A percentile compares a stretch with the other conserved stretches of the same genome.
Conservation (phyloP, 2,888 invertebrate genomes). For the Cosmorhoe ocellata region DNA sequence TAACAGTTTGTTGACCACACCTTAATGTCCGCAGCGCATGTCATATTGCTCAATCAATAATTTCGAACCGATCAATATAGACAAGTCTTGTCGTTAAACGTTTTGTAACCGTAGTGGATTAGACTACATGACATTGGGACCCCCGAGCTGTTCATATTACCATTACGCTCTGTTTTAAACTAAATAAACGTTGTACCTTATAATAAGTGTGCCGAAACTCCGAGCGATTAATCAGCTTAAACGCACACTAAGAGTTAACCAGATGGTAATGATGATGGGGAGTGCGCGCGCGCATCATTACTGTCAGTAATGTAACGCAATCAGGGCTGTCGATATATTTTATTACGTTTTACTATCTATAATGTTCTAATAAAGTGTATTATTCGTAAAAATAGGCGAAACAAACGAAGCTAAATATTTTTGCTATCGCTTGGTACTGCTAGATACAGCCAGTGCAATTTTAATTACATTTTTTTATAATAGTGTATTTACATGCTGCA, state of each 20-base stretch:
- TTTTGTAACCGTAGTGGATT: constrained; percentile 65
- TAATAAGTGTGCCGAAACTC: constrained; percentile 23
- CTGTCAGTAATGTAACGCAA: constrained; percentile 24
- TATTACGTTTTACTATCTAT: not conserved
- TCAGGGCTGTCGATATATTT: constrained; percentile 39
- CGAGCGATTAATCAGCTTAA: constrained; percentile 41
- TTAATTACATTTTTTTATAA: no score
- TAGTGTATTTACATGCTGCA: no score
- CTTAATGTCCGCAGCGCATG: constrained; percentile 57
- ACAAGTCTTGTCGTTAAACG: constrained; percentile 45
- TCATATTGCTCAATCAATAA: constrained; percentile 53
- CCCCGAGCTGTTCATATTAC: constrained; percentile 50
- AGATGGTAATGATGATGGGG: constrained; percentile 44
- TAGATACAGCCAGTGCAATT: no score
- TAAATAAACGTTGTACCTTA: constrained; percentile 22
- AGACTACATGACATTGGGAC: constrained; percentile 50
- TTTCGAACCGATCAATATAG: constrained; percentile 55
- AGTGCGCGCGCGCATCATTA: constrained; percentile 51
- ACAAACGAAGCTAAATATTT: not conserved
- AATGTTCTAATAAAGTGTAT: not conserved
- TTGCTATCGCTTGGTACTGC: not conserved
- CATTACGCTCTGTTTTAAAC: constrained; percentile 44
- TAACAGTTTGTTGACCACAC: constrained; percentile 58
- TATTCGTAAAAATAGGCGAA: constrained; percentile 5
- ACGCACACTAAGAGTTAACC: constrained; percentile 37